Evolutionary conservation across 2,113 vertebrate genomes (phyloP), one percentile per base, ranked within the genome.

Genomic region (Tyto alba): DNA sequence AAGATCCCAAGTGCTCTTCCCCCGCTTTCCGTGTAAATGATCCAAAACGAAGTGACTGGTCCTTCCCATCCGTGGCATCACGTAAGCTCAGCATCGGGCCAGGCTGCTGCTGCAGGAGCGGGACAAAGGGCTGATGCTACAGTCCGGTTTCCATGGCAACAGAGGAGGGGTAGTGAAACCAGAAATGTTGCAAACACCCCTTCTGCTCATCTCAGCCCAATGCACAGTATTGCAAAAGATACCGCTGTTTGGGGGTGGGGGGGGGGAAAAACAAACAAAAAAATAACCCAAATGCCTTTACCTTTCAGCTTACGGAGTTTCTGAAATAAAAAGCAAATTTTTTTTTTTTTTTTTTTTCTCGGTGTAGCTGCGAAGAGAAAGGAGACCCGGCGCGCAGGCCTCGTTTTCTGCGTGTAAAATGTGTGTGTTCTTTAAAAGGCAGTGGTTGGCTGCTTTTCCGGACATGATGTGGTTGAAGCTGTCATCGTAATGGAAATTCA

Each of bases 101-200:
- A 73, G 94, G 96, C 95, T 97, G 96, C 95, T 97, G 96, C 98
- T 96, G 98, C 95, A 96, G 95, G 97, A 97, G 95, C 45, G 97
- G 98, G 98, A 98, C 98, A 98, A 98, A 98, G 97, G 98, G 97
- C 98, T 98, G 98, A 98, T 98, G 99, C 98, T 99, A 98, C 98
- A 98, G 97, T 97, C 98, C 96, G 98, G 99, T 99, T 99, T 98
- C 99, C 98, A 99, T 99, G 99, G 98, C 98, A 99, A 99, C 99
- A 96, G 97, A 98, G 98, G 98, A 98, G 98, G 98, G 97, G 98
- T 97, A 98, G 98, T 75, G 97, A 97, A 97, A 95, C 96, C 97
- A 96, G 96, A 97, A 98, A 98, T 97, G 95, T 97, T 98, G 92
- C 97, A 85, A 98, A 97, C 97, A 97, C 96, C 91, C 96, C 85